Conservation (phyloP, 1,140 invertebrate genomes). For the Calycopis cecrops region DNA sequence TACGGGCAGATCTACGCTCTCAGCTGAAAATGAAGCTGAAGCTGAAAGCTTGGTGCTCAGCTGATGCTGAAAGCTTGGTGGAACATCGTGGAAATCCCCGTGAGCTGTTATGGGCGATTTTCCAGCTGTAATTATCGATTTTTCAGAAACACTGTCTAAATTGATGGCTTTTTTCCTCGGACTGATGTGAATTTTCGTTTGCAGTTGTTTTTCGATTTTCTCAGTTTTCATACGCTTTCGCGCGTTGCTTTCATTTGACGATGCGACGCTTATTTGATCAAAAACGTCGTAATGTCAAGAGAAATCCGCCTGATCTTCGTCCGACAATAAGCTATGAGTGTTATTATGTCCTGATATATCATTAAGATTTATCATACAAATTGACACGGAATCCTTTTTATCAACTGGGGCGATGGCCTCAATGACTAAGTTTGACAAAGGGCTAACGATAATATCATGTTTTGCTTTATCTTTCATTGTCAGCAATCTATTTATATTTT, state of each 20-base stretch:
- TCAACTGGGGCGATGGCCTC: conserved; percentile 32
- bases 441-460: conserved; percentile 39
- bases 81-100: conserved; percentile 38
- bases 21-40: conserved; percentile 24
- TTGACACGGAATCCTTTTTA: conserved; percentile 31
- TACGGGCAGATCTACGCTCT: conserved; percentile 19
- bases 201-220: background rate
- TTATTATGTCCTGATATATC: conserved; percentile 35
- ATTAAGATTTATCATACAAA: conserved; percentile 37
- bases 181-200: background rate
- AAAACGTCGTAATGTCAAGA: background rate
- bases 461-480: conserved; percentile 18
- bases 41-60: conserved; percentile 27
- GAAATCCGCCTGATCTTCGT: conserved; percentile 24
- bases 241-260: background rate
- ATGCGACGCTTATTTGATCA: background rate
- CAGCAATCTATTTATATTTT: conserved; percentile 16
- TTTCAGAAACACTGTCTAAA: conserved; percentile 21
- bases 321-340: conserved; percentile 39
- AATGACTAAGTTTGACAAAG: conserved; percentile 44
- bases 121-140: conserved; percentile 41
- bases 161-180: background rate
- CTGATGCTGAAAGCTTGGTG: conserved; percentile 29
- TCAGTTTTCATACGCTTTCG: conserved; percentile 3
- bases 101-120: conserved; percentile 47